Base-by-base conservation (phyloP, 2,888 invertebrate species). In the Tiliacea aurago region DNA sequence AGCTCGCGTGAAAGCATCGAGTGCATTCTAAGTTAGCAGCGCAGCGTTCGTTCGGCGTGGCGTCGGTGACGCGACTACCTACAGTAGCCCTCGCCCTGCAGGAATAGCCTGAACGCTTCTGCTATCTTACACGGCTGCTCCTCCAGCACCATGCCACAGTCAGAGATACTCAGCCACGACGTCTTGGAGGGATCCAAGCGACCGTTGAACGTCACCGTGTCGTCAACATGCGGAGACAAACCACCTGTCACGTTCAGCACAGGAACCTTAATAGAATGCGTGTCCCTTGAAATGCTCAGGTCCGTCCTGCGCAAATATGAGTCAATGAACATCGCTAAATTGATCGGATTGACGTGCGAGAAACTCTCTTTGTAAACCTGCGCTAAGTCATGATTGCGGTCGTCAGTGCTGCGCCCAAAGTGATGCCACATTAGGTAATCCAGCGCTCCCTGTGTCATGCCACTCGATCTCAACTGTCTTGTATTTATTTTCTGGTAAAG, bases 401-500 rank as follows among this genome's bases (percentile, higher is more conserved):
- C 99, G 91, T 99, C 98, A 33, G 98, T 98, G 86, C 96, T 96
- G 70, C 98, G 97, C 78, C 99, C 99, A 94, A 99, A 99, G 94
- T 99, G 99, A 95, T 99, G 99, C 99, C 99, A 99, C 98, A 99
- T 99, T 84, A 99, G 97, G 92, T 99, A 99, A 91, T 99, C 99
- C 83, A 99, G 96, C 9, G 99, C 99, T 72, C 99, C 98, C 92
- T 99, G 98, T 68, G 99, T 99, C 98, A 99, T 98, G 69, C 99
- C 99, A 91, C 98, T 98, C 37, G 98, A 98, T 85, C 98, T 97
- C 84, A 99, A 96, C 95, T 99, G 98, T 86, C 98, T 97, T 15
- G 98, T 98, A 93, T 99, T 99, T 89, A 99, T 97, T 96, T 99
- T 99, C 96, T 99, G 99, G 93, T 99, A 99, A 59, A 99, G 99